A percentile compares a stretch with the other conserved stretches of the same genome.
These are phyloP conservation scores for Galeopsomyia nigrocyanea DNA, from an alignment of 2,888 invertebrate genomes.

Conservation along the genomic window DNA sequence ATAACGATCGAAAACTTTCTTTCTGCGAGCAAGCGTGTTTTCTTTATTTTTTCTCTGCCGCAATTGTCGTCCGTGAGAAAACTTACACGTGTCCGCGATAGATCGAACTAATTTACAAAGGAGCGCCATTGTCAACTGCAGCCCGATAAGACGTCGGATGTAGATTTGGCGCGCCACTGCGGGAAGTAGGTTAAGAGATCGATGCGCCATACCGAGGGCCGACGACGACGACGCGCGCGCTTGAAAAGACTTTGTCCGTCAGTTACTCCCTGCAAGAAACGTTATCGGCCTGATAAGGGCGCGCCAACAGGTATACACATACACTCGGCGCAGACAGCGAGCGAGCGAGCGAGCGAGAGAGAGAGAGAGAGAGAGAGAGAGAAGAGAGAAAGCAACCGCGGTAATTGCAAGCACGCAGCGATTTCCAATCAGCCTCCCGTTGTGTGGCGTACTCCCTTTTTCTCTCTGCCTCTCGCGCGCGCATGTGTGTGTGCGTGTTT, in stretches of 20 bases:
- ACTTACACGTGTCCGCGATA: neutral
- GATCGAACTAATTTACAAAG: conserved; percentile 35
- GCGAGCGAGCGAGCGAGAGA: too few species aligned
- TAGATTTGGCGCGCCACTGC: conserved; percentile 17
- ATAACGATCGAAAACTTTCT: too few species aligned
- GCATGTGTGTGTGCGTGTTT: too few species aligned
- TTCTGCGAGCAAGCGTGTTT: too few species aligned
- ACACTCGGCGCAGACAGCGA: neutral
- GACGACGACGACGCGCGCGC: neutral
- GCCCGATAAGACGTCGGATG: conserved; percentile 33
- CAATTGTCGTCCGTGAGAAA: too few species aligned
- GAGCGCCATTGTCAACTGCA: neutral
- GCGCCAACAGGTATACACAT: conserved; percentile 6
- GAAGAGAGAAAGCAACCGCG: too few species aligned
- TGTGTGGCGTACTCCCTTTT: too few species aligned
- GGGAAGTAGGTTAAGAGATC: conserved; percentile 45
- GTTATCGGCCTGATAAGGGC: conserved; percentile 13
- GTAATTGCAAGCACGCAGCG: conserved; percentile 17
- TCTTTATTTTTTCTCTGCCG: too few species aligned
- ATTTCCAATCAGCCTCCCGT: too few species aligned
- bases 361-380: too few species aligned
- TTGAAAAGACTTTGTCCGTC: conserved; percentile 23
- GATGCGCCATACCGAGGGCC: conserved; percentile 20
- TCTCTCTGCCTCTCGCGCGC: too few species aligned
- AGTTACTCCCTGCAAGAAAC: conserved; percentile 17